Percentiles rank a stretch among this genome's conserved stretches.
Conservation (phyloP, 1,140 invertebrate genomes). For the Plectus sambesii region DNA sequence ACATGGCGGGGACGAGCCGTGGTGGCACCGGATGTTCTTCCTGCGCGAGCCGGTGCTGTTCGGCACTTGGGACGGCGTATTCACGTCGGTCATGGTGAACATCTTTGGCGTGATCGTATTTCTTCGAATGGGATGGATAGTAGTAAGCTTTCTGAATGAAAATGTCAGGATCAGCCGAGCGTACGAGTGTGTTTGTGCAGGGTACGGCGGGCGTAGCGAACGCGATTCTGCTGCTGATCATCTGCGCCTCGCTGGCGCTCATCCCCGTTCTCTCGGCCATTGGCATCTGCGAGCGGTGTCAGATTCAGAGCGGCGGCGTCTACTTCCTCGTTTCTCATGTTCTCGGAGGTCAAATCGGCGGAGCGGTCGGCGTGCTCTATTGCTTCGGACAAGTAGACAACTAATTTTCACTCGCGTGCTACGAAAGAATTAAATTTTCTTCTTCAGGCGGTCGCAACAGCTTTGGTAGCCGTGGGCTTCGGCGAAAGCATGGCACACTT, state of each 20-base stretch:
- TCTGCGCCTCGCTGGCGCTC: conserved; percentile 73
- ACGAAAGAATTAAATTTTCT: conserved; percentile 16
- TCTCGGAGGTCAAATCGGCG: conserved; percentile 77
- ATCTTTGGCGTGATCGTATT: conserved; percentile 95
- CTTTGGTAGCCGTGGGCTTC: conserved; percentile 83
- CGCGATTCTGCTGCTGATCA: conserved; percentile 72
- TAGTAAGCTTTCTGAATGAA: conserved; percentile 47
- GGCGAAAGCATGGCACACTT: conserved; percentile 82
- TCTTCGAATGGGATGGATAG: conserved; percentile 87
- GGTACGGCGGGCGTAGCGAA: conserved; percentile 79
- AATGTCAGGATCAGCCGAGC: not conserved
- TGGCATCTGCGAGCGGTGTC: conserved; percentile 84
- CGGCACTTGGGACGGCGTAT: conserved; percentile 94
- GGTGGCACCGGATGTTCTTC: conserved; percentile 47
- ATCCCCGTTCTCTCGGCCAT: conserved; percentile 82
- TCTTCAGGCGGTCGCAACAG: conserved; percentile 77
- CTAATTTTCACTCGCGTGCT: conserved; percentile 1
- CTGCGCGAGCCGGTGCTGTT: conserved; percentile 83
- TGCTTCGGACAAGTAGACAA: conserved; percentile 80
- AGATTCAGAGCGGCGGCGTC: conserved; percentile 72
- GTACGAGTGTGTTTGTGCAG: conserved; percentile 20
- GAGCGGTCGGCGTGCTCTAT: conserved; percentile 77
- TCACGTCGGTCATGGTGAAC: conserved; percentile 83
- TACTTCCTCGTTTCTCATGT: conserved; percentile 88
- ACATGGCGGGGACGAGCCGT: conserved; percentile 14